A percentile compares a stretch with the other conserved stretches of the same genome.
phyloP scores from a whole-genome alignment of 2,888 invertebrate genomes.

The Megamerina dolium region DNA sequence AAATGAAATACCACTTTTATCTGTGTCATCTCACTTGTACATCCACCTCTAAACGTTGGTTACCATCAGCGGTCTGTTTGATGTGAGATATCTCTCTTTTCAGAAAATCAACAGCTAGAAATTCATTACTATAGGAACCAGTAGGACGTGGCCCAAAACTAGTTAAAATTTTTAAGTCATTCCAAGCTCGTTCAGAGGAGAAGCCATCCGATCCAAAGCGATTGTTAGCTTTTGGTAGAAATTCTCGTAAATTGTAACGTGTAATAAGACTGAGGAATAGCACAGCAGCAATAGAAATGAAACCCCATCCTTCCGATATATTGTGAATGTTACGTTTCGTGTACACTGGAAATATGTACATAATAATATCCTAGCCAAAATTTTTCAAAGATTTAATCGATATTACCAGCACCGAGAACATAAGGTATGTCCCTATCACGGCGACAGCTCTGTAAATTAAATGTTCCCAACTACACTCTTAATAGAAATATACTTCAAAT shows the following conservation, averaged over 20 bases:
- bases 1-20: neutral
- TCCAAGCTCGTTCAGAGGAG: conserved; percentile 61
- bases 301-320: conserved; percentile 30
- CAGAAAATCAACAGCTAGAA: conserved; percentile 59
- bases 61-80: conserved; percentile 51
- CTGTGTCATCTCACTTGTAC: conserved; percentile 52
- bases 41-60: conserved; percentile 60
- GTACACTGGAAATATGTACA: conserved; percentile 29
- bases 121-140: conserved; percentile 79
- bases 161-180: conserved; percentile 59
- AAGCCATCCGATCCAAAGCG: conserved; percentile 46
- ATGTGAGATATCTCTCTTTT: conserved; percentile 53
- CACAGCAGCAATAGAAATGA: conserved; percentile 23
- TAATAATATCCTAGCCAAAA: no score
- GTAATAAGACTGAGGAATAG: conserved; percentile 26
- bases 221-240: conserved; percentile 30
- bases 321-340: conserved; percentile 36
- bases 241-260: conserved; percentile 29
- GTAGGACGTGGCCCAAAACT: conserved; percentile 58
- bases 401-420: neutral
- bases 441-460: neutral
- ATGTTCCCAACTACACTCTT: no score
- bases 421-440: neutral
- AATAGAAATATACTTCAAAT: no score
- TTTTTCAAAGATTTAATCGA: no score